Conservation (phyloP, 1,140 invertebrate genomes). For the Conus betulinus region DNA sequence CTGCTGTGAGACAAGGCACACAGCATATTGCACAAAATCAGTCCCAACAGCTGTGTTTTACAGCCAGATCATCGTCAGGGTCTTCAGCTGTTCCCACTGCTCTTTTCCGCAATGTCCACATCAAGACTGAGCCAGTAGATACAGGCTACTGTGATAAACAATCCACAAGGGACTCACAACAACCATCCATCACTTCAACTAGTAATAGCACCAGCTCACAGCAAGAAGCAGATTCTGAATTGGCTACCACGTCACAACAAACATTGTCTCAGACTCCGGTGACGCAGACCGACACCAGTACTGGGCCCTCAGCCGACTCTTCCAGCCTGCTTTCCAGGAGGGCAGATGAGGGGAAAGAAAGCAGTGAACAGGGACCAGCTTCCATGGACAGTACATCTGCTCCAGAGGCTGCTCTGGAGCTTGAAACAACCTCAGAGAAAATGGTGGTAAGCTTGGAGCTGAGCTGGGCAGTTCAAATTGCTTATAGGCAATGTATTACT, state of each 20-base stretch:
- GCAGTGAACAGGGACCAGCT: not conserved
- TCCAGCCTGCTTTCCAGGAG: not conserved
- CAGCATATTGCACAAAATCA: not conserved
- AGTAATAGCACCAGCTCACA: not conserved
- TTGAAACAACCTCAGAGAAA: not conserved
- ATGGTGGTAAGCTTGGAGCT: not conserved
- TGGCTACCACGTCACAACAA: not conserved
- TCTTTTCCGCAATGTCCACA: constrained; percentile 22
- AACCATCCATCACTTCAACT: not conserved
- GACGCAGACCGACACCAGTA: not conserved
- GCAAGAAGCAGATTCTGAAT: not conserved
- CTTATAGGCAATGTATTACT: too few species aligned
- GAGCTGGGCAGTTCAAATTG: not conserved
- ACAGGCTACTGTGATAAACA: not conserved
- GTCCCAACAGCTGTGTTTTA: not conserved
- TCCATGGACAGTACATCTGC: not conserved
- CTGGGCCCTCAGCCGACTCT: not conserved
- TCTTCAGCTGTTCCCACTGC: constrained; percentile 19
- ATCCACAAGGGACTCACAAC: not conserved
- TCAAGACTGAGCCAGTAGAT: constrained; percentile 23
- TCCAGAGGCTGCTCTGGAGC: not conserved
- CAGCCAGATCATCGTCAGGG: not conserved
- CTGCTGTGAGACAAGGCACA: not conserved
- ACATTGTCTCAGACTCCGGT: not conserved
- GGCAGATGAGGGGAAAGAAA: not conserved